Base-by-base conservation (phyloP, 1,140 invertebrate genomes). In the Chymomyza costata region DNA sequence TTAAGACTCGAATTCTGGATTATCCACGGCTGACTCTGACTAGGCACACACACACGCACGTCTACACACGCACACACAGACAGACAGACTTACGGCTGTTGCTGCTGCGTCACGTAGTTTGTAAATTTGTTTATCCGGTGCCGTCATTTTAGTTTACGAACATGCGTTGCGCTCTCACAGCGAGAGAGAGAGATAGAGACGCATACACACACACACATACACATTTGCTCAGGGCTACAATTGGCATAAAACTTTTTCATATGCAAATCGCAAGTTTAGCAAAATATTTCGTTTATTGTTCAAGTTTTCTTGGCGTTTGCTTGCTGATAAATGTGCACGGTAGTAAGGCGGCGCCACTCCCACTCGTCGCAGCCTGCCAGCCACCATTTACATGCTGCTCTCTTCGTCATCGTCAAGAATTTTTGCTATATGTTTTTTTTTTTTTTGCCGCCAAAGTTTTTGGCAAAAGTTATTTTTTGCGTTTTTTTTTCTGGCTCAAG, bases 231-330 rank as follows among this genome's bases (percentile, higher is more conserved):
- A n/a, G n/a, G n/a, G n/a, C 37, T 25, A 71, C 73, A 78, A 80
- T 80, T 78, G 71, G 73, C 73, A 78, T 60, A 68, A 78, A n/a
- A 78, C 55, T 78, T 78, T 78, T 78, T 78, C 73, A 73, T 78
- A 78, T 78, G 73, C 73, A 78, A 78, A 78, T 78, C 73, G 73
- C 73, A 78, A 78, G 67, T 78, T 78, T 78, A 78, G 73, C 73
- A 78, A 78, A 78, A 78, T 78, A 80, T 78, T 78, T 78, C 73
- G 73, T 78, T 78, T 78, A 78, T 78, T 78, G 73, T 78, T 78
- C 68, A 78, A 78, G 73, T 78, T 78, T 80, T 80, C 67, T 63
- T 3, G 14, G 47, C 47, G 28, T 38, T 37, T 13, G 8, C n/a
- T 13, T 14, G 6, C 13, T 38, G 35, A 38, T 38, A 38, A 38